Base-by-base conservation (phyloP, 2,888 invertebrate genomes). In the Papilio demoleus region DNA sequence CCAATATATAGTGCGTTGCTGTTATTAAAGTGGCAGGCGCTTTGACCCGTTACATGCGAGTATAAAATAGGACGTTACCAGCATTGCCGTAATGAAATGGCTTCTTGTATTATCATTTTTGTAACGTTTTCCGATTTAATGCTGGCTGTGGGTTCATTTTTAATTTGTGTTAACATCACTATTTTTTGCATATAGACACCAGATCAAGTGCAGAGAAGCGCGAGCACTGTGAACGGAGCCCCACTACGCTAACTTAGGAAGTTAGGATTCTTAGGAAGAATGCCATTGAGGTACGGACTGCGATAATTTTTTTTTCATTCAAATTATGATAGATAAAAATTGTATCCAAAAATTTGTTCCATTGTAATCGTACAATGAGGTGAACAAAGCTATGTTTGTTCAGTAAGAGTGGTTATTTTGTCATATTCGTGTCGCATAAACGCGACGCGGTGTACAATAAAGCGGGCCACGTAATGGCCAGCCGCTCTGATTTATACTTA, bases 401-500 rank as follows among this genome's bases (percentile, higher is more conserved):
- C 81, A 78, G 79, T 87, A 83, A 87, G 83, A 76, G 80, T 82
- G 82, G 81, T 86, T 88, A 88, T 88, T 88, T 87, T 88, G 88
- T 88, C 84, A 87, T 87, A 88, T 87, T 88, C 83, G 79, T 79
- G 82, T 86, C 81, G 79, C 77, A 84, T 82, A 86, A 88, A 88
- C 87, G 86, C 88, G 87, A 86, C 85, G 81, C 80, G 85, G 85
- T 82, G 84, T 76, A 81, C 87, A 88, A 89, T 88, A 89, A 87
- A 83, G 84, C 79, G 81, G 79, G 81, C 79, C 80, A 82, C 76
- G 84, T 89, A 91, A 92, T 90, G 86, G 90, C 82, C 80, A 83
- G 79, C 87, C 79, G 78, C 79, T 85, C 89, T 88, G 90, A 91
- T 90, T 91, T 90, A 91, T 90, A 87, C 86, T 85, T 87, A 85